Base-by-base conservation (phyloP, 1,140 invertebrate genomes). In the Planococcus citri region DNA sequence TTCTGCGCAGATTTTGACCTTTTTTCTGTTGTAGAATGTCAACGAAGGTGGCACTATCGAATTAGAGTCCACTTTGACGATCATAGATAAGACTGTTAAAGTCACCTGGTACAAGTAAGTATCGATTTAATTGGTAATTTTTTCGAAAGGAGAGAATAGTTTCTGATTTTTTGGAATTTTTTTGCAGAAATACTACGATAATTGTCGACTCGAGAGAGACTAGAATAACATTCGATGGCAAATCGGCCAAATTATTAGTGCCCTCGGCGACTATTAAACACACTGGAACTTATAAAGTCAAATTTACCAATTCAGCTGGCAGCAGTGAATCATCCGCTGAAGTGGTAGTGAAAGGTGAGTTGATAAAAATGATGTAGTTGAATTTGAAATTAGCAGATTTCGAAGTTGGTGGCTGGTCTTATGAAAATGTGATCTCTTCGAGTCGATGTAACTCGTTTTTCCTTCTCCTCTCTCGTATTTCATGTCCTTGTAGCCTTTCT, bases 51-150 rank as follows among this genome's bases (percentile, higher is more conserved):
- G 68, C 21, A 37, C 41, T 51, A 85, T 86, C 10, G 91, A 93
- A 79, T 87, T 95, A 68, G 78, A 86, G 20, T 86, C 88, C 60
- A 85, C 84, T 70, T 80, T 94, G 1, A 83, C 86, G 73, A 84
- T 84, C 69, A 78, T 82, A 1, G 88, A 93, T 75, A 89, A 88
- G 73, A 89, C 87, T 72, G 86, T 88, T 71, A 88, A 85, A 73
- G 84, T 94, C 22, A 88, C 84, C n/a, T 95, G 92, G 92, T 91
- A 88, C 76, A 92, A 88, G 83, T 86, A 78, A 76, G 79, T 77
- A 27, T 69, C 38, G 12, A 38, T 29, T 58, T 61, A 14, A 68
- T 20, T 51, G 41, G n/a, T 3, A n/a, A 9, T 51, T 51, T 51
- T n/a, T 51, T 12, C 29, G 41, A 17, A 17, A 17, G 6, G 6